Percentiles rank a stretch among this genome's conserved stretches.
Conservation (phyloP, 2,113 vertebrate genomes). For the Callipepla squamata region DNA sequence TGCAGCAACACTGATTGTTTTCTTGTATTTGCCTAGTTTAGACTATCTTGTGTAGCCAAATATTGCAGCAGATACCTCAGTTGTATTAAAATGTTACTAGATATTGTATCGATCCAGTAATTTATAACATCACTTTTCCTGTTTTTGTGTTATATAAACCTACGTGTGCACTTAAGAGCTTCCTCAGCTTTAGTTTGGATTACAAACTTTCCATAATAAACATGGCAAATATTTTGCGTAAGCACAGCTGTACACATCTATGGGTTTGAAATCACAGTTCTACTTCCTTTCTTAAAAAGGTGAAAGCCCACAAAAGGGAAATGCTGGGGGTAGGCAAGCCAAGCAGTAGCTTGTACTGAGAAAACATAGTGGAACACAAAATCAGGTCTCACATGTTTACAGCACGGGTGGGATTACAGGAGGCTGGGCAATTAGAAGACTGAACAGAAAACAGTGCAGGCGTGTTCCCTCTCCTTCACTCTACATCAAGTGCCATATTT, state of each 20-base stretch:
- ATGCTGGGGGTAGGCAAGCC: neutral
- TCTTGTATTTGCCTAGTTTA: conserved; percentile 27
- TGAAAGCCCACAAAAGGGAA: neutral
- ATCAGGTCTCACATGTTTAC: neutral
- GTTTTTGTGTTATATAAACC: neutral
- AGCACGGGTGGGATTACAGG: neutral
- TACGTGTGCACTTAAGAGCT: neutral
- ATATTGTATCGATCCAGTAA: neutral
- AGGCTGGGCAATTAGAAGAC: neutral
- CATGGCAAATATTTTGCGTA: neutral
- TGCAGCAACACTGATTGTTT: conserved; percentile 34
- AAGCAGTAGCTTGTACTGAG: neutral
- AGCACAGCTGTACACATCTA: neutral
- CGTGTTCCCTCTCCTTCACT: neutral
- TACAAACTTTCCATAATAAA: neutral
- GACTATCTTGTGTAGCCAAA: neutral
- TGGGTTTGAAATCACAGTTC: neutral
- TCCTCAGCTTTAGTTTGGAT: neutral
- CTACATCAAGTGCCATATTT: neutral
- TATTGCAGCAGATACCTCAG: neutral
- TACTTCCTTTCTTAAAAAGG: neutral
- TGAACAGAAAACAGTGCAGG: neutral
- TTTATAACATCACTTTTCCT: neutral
- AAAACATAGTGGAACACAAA: neutral
- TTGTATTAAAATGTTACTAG: neutral